Conservation (phyloP, 2,113 vertebrate species). For the Perca schrenkii region DNA sequence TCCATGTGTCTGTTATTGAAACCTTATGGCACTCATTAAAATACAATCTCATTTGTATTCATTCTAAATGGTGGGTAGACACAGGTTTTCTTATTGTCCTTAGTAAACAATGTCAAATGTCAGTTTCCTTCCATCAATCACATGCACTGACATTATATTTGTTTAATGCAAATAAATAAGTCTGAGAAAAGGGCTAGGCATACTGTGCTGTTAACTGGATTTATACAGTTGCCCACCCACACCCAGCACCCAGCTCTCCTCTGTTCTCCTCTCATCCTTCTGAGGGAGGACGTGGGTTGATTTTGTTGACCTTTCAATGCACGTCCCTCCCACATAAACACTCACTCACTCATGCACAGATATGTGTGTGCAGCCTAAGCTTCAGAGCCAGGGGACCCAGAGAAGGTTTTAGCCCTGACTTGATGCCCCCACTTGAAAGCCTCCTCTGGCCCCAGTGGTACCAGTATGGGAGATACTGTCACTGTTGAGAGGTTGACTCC, state of each 20-base stretch:
- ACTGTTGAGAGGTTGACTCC: conserved; percentile 5
- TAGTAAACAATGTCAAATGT: conserved; percentile 13
- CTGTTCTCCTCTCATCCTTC: conserved; percentile 64
- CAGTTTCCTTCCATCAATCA: not conserved
- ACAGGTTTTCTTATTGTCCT: not conserved
- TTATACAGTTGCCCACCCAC: conserved; percentile 64
- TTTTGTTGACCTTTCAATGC: conserved; percentile 73
- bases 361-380: conserved; percentile 41
- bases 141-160: not conserved
- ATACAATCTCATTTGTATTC: not conserved
- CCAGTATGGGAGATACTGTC: conserved; percentile 29
- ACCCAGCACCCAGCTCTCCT: conserved; percentile 56
- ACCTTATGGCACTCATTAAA: conserved; percentile 6
- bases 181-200: conserved; percentile 11
- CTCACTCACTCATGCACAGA: conserved; percentile 37
- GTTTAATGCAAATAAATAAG: conserved; percentile 6
- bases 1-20: not conserved
- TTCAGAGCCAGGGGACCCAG: conserved; percentile 50
- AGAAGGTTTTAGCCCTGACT: conserved; percentile 55
- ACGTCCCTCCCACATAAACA: conserved; percentile 68
- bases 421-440: conserved; percentile 54
- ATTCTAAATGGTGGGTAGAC: conserved; percentile 11
- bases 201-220: conserved; percentile 49
- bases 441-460: conserved; percentile 39
- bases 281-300: conserved; percentile 72